Evolutionary conservation across 2,113 vertebrate species (phyloP), one percentile per base, ranked within the genome.

Genomic region (Xiphophorus maculatus): DNA sequence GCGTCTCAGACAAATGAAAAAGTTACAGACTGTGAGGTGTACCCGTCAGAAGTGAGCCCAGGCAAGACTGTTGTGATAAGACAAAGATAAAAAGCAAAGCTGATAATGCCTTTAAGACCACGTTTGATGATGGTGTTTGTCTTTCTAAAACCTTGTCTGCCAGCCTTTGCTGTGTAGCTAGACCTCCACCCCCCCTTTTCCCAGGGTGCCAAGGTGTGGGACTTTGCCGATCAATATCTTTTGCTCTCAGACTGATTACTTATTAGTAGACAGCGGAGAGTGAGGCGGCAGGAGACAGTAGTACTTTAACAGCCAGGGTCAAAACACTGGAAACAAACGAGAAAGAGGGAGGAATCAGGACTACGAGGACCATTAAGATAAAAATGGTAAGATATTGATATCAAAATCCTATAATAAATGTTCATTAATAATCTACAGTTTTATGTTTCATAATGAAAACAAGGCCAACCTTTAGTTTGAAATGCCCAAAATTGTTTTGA

Each of bases 211-310:
- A 2, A 19, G 64, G 48, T 83, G 69, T 76, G 76, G 69, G 66
- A 79, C 66, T 81, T 30, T 69, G 66, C 62, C 28, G 2, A 85
- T 91, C 85, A 83, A 91, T 91, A 86, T 76, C 69, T 82, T 33
- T 71, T 44, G 78, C 42, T 83, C 75, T 88, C 74, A 69, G 69
- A 44, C 60, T 63, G 60, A 63, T 63, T 63, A 72, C 73, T 71
- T 82, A 90, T 89, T 83, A 80, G 70, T 8, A 58, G 70, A 69
- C 76, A 25, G 42, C 6, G 42, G 27, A 17, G 30, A 30, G 25
- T 66, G 32, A 64, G 35, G 63, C 33, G 6, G 33, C 61, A 66
- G 33, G n/a, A 66, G 33, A 35, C 63, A 35, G 63, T 25, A 37
- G 33, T 65, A 35, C 35, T 35, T 40, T 37, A 66, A 25, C 33